phyloP scores from a whole-genome alignment of 2,888 invertebrate species.

The Mellilla xanthometata region DNA sequence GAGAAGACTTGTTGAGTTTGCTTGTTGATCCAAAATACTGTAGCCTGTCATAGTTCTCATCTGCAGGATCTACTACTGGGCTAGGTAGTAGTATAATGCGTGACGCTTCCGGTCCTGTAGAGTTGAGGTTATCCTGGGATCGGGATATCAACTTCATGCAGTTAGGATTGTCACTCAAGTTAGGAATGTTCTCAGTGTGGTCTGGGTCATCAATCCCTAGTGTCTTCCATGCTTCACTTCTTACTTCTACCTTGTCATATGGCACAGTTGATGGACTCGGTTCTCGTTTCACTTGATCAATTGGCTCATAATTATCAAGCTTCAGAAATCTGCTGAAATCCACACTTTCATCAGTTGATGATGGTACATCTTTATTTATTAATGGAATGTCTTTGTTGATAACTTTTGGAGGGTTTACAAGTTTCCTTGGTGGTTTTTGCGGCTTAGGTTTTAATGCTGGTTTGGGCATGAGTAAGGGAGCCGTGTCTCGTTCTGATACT shows the following conservation, averaged over 20 bases:
- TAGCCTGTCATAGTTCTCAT: conserved; percentile 89
- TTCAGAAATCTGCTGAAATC: conserved; percentile 78
- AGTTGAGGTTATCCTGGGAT: conserved; percentile 75
- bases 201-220: conserved; percentile 88
- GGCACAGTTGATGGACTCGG: conserved; percentile 69
- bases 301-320: conserved; percentile 78
- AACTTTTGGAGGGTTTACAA: conserved; percentile 69
- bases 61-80: conserved; percentile 73
- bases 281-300: conserved; percentile 75
- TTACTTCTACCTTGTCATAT: conserved; percentile 90
- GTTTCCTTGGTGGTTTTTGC: conserved; percentile 84
- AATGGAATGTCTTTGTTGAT: conserved; percentile 54
- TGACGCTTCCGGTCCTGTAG: conserved; percentile 72
- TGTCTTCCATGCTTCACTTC: conserved; percentile 92
- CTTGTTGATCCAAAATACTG: conserved; percentile 91
- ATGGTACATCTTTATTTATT: conserved; percentile 58
- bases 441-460: conserved; percentile 85
- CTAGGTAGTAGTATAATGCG: conserved; percentile 81
- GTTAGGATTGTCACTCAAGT: conserved; percentile 70
- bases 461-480: conserved; percentile 75
- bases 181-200: conserved; percentile 85
- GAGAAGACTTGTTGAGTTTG: conserved; percentile 84
- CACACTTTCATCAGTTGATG: conserved; percentile 68
- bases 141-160: conserved; percentile 76
- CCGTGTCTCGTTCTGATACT: conserved; percentile 63